phyloP scores from a whole-genome alignment of 2,888 invertebrate species.

The Epicampocera succincta region DNA sequence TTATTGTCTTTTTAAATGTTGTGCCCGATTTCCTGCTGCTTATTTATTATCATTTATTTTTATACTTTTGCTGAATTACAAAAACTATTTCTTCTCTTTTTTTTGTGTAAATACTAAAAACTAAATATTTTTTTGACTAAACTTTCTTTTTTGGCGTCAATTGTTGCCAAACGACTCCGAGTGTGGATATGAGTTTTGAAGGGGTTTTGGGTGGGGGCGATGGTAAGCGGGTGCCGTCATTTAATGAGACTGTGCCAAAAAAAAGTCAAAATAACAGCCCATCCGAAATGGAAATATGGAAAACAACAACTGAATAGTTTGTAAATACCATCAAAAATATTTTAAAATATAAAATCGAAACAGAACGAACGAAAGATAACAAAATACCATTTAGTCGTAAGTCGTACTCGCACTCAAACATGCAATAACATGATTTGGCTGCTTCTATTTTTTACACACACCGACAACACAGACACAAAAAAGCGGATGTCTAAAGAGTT shows the following conservation, averaged over 20 bases:
- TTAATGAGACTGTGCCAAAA: constrained; percentile 41
- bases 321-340: constrained; percentile 16
- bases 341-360: constrained; percentile 50
- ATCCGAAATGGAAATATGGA: constrained; percentile 52
- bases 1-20: constrained; percentile 23
- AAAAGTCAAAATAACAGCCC: constrained; percentile 53
- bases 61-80: constrained; percentile 40
- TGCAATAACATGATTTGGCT: constrained; percentile 56
- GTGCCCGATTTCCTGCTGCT: not conserved
- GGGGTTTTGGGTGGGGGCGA: not conserved
- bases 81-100: constrained; percentile 32
- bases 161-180: constrained; percentile 58
- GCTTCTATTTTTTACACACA: constrained; percentile 18
- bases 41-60: constrained; percentile 35
- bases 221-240: constrained; percentile 34
- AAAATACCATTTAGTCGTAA: constrained; percentile 22
- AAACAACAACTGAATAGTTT: constrained; percentile 49
- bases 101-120: too few relatives aligned
- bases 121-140: constrained; percentile 45
- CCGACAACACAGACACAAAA: not conserved
- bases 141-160: constrained; percentile 49
- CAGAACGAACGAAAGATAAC: constrained; percentile 64
- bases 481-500: constrained; percentile 14
- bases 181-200: not conserved
- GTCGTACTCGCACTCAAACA: constrained; percentile 14